Evolutionary conservation across 2,888 invertebrate genomes (phyloP).

Genomic region (Ochropleura plecta): DNA sequence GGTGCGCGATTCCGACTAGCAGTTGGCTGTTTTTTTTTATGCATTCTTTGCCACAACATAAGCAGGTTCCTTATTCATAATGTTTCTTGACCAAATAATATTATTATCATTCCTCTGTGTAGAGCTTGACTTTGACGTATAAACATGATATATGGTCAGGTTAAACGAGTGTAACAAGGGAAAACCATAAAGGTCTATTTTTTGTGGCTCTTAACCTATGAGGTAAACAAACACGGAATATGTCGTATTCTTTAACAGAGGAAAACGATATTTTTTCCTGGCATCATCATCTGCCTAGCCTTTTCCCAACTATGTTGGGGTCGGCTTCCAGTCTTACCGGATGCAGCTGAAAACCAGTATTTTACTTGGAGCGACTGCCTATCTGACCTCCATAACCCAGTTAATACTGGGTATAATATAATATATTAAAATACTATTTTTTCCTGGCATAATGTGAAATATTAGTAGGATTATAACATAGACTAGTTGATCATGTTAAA

Average conservation of each 20-base stretch:
- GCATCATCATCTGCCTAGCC: too few species aligned
- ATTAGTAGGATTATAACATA: background rate
- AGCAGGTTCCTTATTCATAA: background rate
- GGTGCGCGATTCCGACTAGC: too few species aligned
- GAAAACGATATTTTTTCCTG: background rate
- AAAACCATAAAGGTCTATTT: background rate
- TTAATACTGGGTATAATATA: too few species aligned
- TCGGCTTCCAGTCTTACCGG: too few species aligned
- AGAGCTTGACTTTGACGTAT: background rate
- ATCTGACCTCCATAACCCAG: too few species aligned
- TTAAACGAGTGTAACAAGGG: background rate
- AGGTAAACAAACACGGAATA: background rate
- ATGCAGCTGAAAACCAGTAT: too few species aligned
- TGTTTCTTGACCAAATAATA: slow-evolving; percentile 7
- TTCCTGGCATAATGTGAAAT: background rate
- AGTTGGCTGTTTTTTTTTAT: background rate
- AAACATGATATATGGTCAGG: background rate
- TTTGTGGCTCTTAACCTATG: background rate
- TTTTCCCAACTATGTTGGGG: too few species aligned
- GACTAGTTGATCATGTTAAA: background rate
- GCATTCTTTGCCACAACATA: background rate
- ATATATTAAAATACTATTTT: too few species aligned
- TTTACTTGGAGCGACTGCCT: too few species aligned
- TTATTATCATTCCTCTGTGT: slow-evolving; percentile 7
- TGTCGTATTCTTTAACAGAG: background rate